Conservation (phyloP, 2,797 vertebrate species). For the Scomberomorus guttatus region DNA sequence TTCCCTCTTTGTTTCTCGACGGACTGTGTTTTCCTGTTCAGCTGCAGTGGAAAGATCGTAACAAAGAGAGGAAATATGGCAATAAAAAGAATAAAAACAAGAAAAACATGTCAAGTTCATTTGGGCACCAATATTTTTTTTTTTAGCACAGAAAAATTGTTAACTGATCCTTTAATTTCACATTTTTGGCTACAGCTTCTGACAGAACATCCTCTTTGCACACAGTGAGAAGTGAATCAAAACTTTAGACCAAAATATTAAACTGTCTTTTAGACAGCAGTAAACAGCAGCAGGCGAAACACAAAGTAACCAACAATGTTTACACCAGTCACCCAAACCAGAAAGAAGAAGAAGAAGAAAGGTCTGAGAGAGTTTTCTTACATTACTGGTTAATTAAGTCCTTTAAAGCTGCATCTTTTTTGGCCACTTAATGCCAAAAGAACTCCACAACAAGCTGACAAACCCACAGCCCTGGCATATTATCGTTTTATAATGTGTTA, state of each 20-base stretch:
- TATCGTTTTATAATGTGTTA: background rate
- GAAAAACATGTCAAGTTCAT: no score
- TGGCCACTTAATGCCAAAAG: background rate
- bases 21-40: background rate
- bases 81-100: no score
- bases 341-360: no score
- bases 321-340: background rate
- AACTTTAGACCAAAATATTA: background rate
- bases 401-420: background rate
- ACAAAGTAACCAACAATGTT: background rate
- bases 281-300: background rate
- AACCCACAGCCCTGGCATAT: background rate
- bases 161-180: no score
- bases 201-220: background rate
- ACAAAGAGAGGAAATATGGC: no score
- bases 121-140: no score
- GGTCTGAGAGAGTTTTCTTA: background rate
- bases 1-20: no score
- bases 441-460: conserved; percentile 1
- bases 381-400: background rate
- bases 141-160: no score
- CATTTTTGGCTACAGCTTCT: background rate
- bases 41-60: background rate
- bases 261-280: background rate
- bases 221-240: background rate